Evolutionary conservation across 2,888 invertebrate genomes (phyloP).

Genomic region (Zeuzera pyrina): DNA sequence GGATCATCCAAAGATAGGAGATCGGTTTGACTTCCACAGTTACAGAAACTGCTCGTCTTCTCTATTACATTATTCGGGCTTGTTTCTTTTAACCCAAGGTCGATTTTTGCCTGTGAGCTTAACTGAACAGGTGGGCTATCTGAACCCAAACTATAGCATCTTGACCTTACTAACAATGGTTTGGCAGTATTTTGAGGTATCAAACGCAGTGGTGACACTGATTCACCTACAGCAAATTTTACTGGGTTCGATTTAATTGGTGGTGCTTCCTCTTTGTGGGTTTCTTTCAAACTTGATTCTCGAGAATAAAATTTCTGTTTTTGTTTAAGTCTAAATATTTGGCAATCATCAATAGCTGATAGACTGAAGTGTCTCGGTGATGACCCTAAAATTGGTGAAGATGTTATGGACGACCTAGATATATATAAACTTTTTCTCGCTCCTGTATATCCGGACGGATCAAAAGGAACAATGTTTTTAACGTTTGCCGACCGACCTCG

Average conservation of each 20-base stretch:
- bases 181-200: constrained; percentile 31
- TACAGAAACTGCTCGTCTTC: constrained; percentile 70
- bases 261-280: constrained; percentile 44
- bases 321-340: constrained; percentile 58
- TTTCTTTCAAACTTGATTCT: constrained; percentile 59
- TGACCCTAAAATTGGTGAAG: constrained; percentile 64
- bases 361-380: constrained; percentile 80
- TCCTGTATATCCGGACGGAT: constrained; percentile 74
- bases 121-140: constrained; percentile 68
- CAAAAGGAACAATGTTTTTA: constrained; percentile 83
- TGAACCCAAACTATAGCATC: constrained; percentile 80
- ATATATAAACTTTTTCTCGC: constrained; percentile 60
- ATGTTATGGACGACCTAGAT: constrained; percentile 45
- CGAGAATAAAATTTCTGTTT: constrained; percentile 57
- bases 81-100: constrained; percentile 74
- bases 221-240: constrained; percentile 80
- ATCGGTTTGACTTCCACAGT: constrained; percentile 83
- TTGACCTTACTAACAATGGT: constrained; percentile 46
- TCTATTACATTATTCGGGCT: constrained; percentile 50
- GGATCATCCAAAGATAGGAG: constrained; percentile 76
- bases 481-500: constrained; percentile 83
- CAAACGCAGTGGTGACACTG: constrained; percentile 65
- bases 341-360: constrained; percentile 76
- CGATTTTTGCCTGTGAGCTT: constrained; percentile 76
- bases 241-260: constrained; percentile 53